Base-by-base conservation (phyloP, 1,140 invertebrate genomes). In the Battus philenor region DNA sequence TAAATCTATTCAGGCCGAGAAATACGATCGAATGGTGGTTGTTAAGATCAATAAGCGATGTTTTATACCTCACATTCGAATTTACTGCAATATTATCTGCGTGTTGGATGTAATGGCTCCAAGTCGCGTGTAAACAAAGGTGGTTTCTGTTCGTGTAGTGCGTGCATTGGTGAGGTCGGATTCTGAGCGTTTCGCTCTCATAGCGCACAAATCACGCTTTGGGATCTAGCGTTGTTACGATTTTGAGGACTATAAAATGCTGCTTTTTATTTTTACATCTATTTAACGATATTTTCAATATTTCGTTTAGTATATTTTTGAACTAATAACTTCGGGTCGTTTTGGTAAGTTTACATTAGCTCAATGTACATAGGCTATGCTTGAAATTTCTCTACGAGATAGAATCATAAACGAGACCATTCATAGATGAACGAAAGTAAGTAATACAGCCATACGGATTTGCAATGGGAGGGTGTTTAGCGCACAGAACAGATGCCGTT, bases 1-100 rank as follows among this genome's bases (percentile, higher is more conserved):
- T n/a, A n/a, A n/a, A n/a, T n/a, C n/a, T n/a, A n/a, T n/a, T n/a
- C 31, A 8, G 2, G 15, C 17, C n/a, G 15, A 34, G 32, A n/a
- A n/a, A n/a, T 34, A 34, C 32, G 16, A 20, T 9, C 3, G 31
- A 31, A 31, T 15, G n/a, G 33, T 2, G 8, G 5, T 11, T 17
- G 33, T 36, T 36, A 36, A 36, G 33, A 36, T 22, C 17, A 36
- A 36, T 36, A 36, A 36, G 17, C 33, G 33, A 36, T 22, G 10
- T 33, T 17, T 16, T 11, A 36, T 36, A 18, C 5, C 10, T 22
- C 10, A 36, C 33, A 36, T 18, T 33, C 1, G 15, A n/a, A 33
- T 36, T 12, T 22, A 36, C 10, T 11, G 33, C 17, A 36, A 36
- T 36, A 10, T 36, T 36, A 36, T 36, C 33, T 36, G 4, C n/a